Evolutionary conservation across 1,140 invertebrate species (phyloP).

Genomic region (Pseudomyrmex concolor): DNA sequence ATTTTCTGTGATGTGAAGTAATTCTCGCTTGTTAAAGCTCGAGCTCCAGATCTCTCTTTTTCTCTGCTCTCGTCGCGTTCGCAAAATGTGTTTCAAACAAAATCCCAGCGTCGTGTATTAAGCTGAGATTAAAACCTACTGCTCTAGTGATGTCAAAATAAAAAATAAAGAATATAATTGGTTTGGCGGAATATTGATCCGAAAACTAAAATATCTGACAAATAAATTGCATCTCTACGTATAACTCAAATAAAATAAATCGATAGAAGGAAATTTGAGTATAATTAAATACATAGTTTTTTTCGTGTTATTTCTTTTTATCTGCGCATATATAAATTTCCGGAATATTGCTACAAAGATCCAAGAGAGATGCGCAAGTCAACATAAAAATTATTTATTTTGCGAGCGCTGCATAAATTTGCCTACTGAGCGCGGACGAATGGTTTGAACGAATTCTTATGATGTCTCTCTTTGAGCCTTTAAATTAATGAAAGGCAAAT

Average conservation of each 20-base stretch:
- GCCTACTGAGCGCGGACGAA: not conserved
- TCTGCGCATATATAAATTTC: not conserved
- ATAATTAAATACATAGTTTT: too few species aligned
- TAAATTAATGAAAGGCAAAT: constrained; percentile 36
- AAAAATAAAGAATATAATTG: not conserved
- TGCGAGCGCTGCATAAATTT: constrained; percentile 6
- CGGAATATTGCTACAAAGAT: not conserved
- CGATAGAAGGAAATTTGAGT: too few species aligned
- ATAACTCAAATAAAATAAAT: too few species aligned
- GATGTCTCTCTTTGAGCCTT: constrained; percentile 7
- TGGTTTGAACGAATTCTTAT: not conserved
- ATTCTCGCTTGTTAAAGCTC: constrained; percentile 16
- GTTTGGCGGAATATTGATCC: too few species aligned
- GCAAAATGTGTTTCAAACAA: not conserved
- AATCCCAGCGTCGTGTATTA: not conserved
- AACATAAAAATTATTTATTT: constrained; percentile 30
- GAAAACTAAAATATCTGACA: too few species aligned
- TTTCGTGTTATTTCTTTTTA: too few species aligned
- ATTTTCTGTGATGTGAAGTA: constrained; percentile 2
- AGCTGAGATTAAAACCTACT: not conserved
- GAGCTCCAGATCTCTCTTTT: not conserved
- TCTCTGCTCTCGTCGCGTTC: not conserved
- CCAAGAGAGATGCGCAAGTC: not conserved
- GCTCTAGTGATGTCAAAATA: not conserved
- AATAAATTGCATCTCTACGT: too few species aligned